These are phyloP conservation scores for Calonectris borealis DNA, from an alignment of 2,113 vertebrate species.

Conservation along the genomic window DNA sequence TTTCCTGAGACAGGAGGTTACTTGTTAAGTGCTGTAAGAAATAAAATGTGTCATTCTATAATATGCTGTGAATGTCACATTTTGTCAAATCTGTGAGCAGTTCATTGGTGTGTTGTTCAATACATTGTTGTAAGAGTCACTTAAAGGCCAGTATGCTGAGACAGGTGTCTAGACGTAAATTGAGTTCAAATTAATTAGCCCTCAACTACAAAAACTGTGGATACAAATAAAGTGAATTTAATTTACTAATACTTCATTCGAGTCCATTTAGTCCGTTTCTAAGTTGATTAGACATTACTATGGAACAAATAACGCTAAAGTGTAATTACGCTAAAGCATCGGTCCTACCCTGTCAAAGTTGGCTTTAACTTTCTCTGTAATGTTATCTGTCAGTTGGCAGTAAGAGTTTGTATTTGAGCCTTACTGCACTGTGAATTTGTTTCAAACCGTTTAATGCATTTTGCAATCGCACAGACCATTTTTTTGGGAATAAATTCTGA, in stretches of 20 bases:
- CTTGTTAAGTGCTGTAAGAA: neutral
- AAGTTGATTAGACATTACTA: neutral
- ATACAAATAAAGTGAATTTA: neutral
- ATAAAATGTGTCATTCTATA: neutral
- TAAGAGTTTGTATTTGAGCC: neutral
- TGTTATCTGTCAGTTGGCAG: neutral
- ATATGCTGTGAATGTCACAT: neutral
- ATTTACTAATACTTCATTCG: neutral
- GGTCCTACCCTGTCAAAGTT: neutral
- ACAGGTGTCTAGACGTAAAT: neutral
- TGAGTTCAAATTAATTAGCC: neutral
- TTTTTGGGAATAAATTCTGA: neutral
- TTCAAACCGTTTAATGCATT: neutral
- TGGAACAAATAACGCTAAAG: neutral
- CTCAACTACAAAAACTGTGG: neutral
- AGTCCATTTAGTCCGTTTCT: neutral
- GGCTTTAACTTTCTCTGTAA: neutral
- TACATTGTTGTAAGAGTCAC: neutral
- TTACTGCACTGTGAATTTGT: neutral
- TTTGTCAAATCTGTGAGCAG: neutral
- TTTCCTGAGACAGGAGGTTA: neutral
- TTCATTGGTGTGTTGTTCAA: neutral
- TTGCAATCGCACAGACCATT: neutral
- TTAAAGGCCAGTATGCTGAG: neutral
- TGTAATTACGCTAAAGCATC: neutral